Percentiles rank a stretch among this genome's conserved stretches.
These are phyloP conservation scores for Danio tinwini DNA, from an alignment of 2,797 vertebrate genomes.

Conservation along the genomic window DNA sequence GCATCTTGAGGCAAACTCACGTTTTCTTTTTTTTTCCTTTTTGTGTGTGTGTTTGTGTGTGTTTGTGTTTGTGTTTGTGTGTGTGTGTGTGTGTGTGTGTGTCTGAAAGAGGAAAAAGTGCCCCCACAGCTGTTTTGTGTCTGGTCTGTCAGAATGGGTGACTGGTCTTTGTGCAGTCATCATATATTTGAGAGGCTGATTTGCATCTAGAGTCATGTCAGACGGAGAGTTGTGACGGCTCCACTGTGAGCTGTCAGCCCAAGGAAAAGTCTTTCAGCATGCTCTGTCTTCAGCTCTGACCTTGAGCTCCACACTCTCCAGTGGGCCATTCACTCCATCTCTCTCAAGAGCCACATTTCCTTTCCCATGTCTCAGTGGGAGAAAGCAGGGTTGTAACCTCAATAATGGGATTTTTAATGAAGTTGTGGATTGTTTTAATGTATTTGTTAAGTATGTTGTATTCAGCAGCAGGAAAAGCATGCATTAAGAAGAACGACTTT, in stretches of 20 bases:
- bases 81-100: background rate
- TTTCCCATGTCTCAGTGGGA: slow-evolving; percentile 30
- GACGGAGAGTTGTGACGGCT: slow-evolving; percentile 33
- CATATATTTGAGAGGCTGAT: slow-evolving; percentile 34
- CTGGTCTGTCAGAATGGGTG: slow-evolving; percentile 24
- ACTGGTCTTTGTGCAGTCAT: slow-evolving; percentile 47
- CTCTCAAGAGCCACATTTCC: slow-evolving; percentile 18
- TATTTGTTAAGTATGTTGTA: slow-evolving; percentile 15
- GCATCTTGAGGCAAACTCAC: background rate
- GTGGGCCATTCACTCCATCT: background rate
- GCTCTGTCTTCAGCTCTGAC: slow-evolving; percentile 34
- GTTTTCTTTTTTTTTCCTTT: background rate
- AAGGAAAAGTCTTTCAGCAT: slow-evolving; percentile 32
- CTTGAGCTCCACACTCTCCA: slow-evolving; percentile 37
- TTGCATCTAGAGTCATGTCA: slow-evolving; percentile 34
- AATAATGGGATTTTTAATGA: slow-evolving; percentile 39
- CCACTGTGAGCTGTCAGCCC: slow-evolving; percentile 43
- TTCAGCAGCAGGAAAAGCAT: background rate
- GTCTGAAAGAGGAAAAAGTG: background rate
- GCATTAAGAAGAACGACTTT: background rate
- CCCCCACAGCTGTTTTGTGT: slow-evolving; percentile 31
- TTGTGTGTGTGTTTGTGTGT: background rate
- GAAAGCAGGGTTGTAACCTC: slow-evolving; percentile 25
- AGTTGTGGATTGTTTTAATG: slow-evolving; percentile 17
- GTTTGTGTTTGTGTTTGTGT: slow-evolving; percentile 5